These are phyloP conservation scores for Chromoteleia sp. DNA, from an alignment of 2,888 invertebrate genomes.

Conservation along the genomic window DNA sequence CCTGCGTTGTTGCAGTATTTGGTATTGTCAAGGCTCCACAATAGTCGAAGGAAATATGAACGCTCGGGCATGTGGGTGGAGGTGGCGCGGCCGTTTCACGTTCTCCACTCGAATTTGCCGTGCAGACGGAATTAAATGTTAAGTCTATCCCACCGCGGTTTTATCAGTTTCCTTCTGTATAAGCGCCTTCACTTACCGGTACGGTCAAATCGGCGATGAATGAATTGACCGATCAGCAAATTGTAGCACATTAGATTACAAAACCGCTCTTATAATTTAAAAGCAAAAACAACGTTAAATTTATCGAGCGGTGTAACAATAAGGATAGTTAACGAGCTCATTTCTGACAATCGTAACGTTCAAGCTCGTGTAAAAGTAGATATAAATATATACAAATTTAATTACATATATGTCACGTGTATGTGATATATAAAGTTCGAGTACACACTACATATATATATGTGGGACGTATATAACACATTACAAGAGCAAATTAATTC, in stretches of 20 bases:
- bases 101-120: constrained; percentile 71
- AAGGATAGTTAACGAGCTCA: too few species aligned
- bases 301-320: too few species aligned
- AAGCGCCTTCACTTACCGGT: constrained; percentile 61
- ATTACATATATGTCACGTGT: too few species aligned
- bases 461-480: too few species aligned
- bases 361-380: background rate
- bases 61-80: constrained; percentile 60
- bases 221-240: constrained; percentile 55
- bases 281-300: background rate
- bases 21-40: constrained; percentile 70
- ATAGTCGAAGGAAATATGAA: constrained; percentile 52
- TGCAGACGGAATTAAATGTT: constrained; percentile 79
- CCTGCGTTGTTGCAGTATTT: constrained; percentile 56
- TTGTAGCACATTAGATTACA: constrained; percentile 15
- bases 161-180: constrained; percentile 70
- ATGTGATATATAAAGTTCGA: too few species aligned
- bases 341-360: background rate
- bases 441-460: too few species aligned
- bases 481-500: too few species aligned
- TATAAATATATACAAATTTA: too few species aligned
- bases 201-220: constrained; percentile 35
- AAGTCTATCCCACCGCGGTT: constrained; percentile 79
- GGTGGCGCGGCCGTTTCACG: constrained; percentile 62
- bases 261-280: background rate